Base-by-base conservation (phyloP, 2,113 vertebrate genomes). In the Motacilla alba region DNA sequence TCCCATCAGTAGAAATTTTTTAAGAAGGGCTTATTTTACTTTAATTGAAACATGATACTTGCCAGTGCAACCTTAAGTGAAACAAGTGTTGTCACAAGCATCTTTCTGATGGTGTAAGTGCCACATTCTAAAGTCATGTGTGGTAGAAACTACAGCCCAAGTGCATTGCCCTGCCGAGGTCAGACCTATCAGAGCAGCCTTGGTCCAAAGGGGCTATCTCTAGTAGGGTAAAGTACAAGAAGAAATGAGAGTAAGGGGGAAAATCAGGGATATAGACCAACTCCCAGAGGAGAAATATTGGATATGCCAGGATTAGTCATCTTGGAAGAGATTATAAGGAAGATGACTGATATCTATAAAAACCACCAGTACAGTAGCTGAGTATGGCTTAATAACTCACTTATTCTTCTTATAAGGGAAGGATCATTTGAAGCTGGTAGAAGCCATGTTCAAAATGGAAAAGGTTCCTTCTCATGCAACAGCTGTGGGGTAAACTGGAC, bases 141-240 rank as follows among this genome's bases (percentile, higher is more conserved):
- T 23, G 53, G 20, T 49, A 74, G 53, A 78, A 90, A 64, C 79
- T 35, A 55, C 28, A 39, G 44, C 67, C 39, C 46, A 64, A 41
- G 24, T 30, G 15, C 23, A 22, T 27, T 49, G 73, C 26, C 41
- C 56, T 60, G 26, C 62, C 37, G 46, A 39, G 30, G 30, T 41
- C 50, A 83, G 68, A 62, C 12, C 12, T 46, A n/a, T 5, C 22
- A 33, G 28, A 1, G 1, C 31, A 69, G 60, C 4, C 1, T 0
- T 30, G 41, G 13, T 26, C 35, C 6, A 2, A 79, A 64, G 67
- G 0, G 7, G 7, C 2, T 37, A 41, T 23, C 14, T 8, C 30
- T 67, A 9, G 28, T 4, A 30, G 35, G 33, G n/a, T 8, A 56
- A 0, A 37, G 11, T 30, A 78, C 39, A 63, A 39, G 6, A 15